Evolutionary conservation across 2,888 invertebrate species (phyloP).

Genomic region (Rhamnusium bicolor): DNA sequence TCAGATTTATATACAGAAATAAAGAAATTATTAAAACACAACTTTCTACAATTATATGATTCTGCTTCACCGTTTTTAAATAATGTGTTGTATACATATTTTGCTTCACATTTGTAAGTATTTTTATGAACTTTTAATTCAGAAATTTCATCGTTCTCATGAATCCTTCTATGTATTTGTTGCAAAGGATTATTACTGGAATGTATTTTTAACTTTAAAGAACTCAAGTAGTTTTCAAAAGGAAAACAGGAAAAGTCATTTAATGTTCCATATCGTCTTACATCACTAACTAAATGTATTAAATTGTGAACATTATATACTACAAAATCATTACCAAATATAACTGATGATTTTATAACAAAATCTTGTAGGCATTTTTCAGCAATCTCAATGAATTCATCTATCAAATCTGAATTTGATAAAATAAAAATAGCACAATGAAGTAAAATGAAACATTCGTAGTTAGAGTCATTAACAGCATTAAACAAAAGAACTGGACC

Average conservation of each 20-base stretch:
- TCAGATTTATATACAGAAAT: background rate
- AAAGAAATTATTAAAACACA: background rate
- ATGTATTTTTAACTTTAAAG: background rate
- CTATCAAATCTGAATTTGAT: background rate
- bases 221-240: constrained; percentile 35
- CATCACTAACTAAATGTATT: constrained; percentile 43
- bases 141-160: background rate
- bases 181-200: background rate
- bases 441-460: constrained; percentile 30
- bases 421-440: constrained; percentile 19
- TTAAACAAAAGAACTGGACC: constrained; percentile 32
- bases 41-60: background rate
- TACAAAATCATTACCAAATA: no score
- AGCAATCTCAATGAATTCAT: constrained; percentile 20
- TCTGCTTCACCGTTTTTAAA: background rate
- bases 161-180: background rate
- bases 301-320: constrained; percentile 15
- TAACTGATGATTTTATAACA: background rate
- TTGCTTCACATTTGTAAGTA: background rate
- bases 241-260: constrained; percentile 34
- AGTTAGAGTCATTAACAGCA: background rate
- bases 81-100: background rate
- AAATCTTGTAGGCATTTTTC: background rate
- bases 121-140: background rate
- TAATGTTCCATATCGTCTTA: constrained; percentile 34